These are phyloP conservation scores for Conchocele bisecta DNA, from an alignment of 2,888 invertebrate species.

Conservation along the genomic window DNA sequence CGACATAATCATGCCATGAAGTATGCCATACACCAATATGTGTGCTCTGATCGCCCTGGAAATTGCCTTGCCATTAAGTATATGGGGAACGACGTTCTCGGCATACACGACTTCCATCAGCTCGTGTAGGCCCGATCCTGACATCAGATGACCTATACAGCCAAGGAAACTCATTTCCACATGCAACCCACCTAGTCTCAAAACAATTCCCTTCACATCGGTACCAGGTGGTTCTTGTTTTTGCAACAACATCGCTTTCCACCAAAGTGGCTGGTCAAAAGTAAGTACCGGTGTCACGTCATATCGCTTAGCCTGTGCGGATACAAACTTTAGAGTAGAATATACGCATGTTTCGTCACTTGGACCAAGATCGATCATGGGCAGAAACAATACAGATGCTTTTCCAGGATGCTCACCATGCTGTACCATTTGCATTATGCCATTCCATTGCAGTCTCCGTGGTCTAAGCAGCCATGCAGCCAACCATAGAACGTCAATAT, in stretches of 20 bases:
- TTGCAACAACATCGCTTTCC: too few relatives aligned
- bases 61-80: background rate
- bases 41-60: background rate
- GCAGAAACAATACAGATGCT: conserved; percentile 32
- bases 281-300: too few relatives aligned
- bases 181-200: background rate
- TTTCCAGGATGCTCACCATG: conserved; percentile 49
- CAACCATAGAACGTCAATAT: conserved; percentile 19
- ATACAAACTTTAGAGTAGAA: too few relatives aligned
- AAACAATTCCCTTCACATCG: background rate
- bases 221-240: too few relatives aligned
- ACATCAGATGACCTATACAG: conserved; percentile 1
- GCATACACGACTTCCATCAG: background rate
- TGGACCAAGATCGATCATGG: too few relatives aligned
- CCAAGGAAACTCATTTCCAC: background rate
- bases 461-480: conserved; percentile 5
- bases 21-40: background rate
- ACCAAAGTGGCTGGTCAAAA: too few relatives aligned
- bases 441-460: conserved; percentile 8
- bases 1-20: background rate
- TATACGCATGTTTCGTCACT: too few relatives aligned
- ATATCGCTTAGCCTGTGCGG: too few relatives aligned
- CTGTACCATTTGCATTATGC: conserved; percentile 12
- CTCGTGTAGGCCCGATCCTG: background rate
- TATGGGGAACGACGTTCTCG: background rate